Evolutionary conservation across 1,140 invertebrate genomes (phyloP).

Genomic region (Riptortus pedestris): DNA sequence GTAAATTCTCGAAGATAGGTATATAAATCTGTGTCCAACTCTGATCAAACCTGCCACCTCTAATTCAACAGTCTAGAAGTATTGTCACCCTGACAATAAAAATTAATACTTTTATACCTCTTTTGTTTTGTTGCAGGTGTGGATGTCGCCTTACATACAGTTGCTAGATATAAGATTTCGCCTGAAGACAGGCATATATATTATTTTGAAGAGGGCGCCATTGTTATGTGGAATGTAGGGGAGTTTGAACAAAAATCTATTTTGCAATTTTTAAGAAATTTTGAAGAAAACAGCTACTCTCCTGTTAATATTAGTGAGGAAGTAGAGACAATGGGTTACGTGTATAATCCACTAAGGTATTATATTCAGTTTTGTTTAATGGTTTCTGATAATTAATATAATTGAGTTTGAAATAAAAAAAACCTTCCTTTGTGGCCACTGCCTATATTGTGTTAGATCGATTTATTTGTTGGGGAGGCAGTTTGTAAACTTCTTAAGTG

Average conservation of each 20-base stretch:
- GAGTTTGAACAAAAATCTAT: constrained; percentile 70
- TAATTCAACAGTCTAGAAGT: background rate
- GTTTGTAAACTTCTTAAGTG: too few species aligned
- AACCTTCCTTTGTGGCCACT: too few species aligned
- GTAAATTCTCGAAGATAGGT: background rate
- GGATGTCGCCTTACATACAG: constrained; percentile 58
- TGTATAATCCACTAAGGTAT: too few species aligned
- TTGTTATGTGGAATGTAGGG: constrained; percentile 87
- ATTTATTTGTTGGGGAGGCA: too few species aligned
- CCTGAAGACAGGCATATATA: constrained; percentile 65
- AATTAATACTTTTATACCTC: background rate
- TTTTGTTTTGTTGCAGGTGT: too few species aligned
- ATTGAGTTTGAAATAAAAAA: too few species aligned
- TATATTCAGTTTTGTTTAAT: too few species aligned
- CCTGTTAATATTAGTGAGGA: constrained; percentile 58
- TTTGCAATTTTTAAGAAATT: constrained; percentile 55
- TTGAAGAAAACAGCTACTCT: constrained; percentile 57
- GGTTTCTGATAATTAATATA: too few species aligned
- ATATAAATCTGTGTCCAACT: background rate
- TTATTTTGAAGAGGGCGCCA: constrained; percentile 76
- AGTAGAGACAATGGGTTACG: constrained; percentile 72
- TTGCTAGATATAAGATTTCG: constrained; percentile 63
- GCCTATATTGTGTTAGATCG: too few species aligned
- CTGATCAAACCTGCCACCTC: background rate
- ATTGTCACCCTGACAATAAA: background rate